Evolutionary conservation across 37 sponge, comb jelly and placozoan genomes (phyloP).

Genomic region (Hexactinellida sp.): DNA sequence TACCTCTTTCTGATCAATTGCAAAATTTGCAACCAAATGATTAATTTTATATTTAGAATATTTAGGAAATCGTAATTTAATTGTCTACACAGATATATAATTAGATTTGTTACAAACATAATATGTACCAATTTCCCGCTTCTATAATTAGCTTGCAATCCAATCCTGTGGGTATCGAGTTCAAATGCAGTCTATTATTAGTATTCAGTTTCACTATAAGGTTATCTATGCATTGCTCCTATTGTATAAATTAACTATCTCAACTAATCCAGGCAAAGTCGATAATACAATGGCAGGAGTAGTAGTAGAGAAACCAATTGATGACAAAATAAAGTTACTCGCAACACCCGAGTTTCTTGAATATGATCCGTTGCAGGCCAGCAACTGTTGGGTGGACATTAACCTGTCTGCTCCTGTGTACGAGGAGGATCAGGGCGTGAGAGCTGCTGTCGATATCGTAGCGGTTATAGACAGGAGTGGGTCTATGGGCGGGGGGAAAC

Average conservation of each 20-base stretch:
- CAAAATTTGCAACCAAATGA: too few relatives aligned
- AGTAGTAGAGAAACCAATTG: slow-evolving; percentile 11
- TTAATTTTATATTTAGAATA: too few relatives aligned
- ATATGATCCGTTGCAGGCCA: slow-evolving; percentile 30
- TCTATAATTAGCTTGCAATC: too few relatives aligned
- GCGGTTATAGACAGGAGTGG: slow-evolving; percentile 85
- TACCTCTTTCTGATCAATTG: too few relatives aligned
- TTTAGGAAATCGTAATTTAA: too few relatives aligned
- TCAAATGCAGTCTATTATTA: neutral
- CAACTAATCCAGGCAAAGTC: neutral
- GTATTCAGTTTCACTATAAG: neutral
- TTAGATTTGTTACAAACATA: too few relatives aligned
- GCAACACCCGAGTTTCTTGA: slow-evolving; percentile 31
- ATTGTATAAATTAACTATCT: too few relatives aligned
- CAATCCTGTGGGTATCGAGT: too few relatives aligned
- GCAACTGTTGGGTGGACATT: slow-evolving; percentile 49
- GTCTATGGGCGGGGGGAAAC: slow-evolving; percentile 61
- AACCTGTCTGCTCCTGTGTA: slow-evolving; percentile 62
- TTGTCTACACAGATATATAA: too few relatives aligned
- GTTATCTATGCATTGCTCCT: neutral
- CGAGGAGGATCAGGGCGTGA: slow-evolving; percentile 38
- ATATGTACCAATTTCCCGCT: too few relatives aligned
- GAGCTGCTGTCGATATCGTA: slow-evolving; percentile 67
- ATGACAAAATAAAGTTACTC: neutral
- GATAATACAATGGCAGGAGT: neutral